Evolutionary conservation across 2,113 vertebrate species (phyloP).

Genomic region (Carassius auratus): DNA sequence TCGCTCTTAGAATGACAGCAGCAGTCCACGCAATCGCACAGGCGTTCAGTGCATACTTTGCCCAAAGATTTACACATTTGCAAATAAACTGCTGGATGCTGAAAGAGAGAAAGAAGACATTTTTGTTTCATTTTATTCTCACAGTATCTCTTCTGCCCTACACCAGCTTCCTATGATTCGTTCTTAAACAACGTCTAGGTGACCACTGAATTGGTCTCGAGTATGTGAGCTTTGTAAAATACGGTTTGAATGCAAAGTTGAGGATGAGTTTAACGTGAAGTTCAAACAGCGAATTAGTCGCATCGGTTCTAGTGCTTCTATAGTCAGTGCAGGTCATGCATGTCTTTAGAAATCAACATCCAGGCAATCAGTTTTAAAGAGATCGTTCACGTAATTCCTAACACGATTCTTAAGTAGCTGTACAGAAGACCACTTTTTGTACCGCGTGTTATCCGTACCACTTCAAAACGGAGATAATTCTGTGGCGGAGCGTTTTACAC

Average conservation of each 20-base stretch:
- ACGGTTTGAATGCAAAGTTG: slow-evolving; percentile 62
- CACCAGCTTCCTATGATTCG: slow-evolving; percentile 43
- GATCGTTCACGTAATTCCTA: background rate
- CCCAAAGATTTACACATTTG: slow-evolving; percentile 78
- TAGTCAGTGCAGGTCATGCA: slow-evolving; percentile 57
- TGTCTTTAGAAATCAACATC: slow-evolving; percentile 51
- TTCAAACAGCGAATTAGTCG: slow-evolving; percentile 62
- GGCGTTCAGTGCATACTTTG: slow-evolving; percentile 72
- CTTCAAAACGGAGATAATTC: background rate
- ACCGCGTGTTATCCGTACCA: background rate
- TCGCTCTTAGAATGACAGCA: slow-evolving; percentile 54
- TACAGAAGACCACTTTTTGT: slow-evolving; percentile 15
- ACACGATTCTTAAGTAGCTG: slow-evolving; percentile 10
- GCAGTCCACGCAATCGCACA: slow-evolving; percentile 65
- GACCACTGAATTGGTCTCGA: slow-evolving; percentile 46
- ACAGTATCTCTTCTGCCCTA: slow-evolving; percentile 36
- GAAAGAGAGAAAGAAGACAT: slow-evolving; percentile 49
- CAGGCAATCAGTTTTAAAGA: background rate
- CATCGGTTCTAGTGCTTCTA: slow-evolving; percentile 66
- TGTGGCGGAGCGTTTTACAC: background rate
- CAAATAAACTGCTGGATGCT: slow-evolving; percentile 70
- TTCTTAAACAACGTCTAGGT: slow-evolving; percentile 60
- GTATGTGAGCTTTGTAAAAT: slow-evolving; percentile 69
- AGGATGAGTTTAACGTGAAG: slow-evolving; percentile 53
- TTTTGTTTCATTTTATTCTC: slow-evolving; percentile 19